phyloP scores from a whole-genome alignment of 1,140 invertebrate species.

The Drosophila neocordata region DNA sequence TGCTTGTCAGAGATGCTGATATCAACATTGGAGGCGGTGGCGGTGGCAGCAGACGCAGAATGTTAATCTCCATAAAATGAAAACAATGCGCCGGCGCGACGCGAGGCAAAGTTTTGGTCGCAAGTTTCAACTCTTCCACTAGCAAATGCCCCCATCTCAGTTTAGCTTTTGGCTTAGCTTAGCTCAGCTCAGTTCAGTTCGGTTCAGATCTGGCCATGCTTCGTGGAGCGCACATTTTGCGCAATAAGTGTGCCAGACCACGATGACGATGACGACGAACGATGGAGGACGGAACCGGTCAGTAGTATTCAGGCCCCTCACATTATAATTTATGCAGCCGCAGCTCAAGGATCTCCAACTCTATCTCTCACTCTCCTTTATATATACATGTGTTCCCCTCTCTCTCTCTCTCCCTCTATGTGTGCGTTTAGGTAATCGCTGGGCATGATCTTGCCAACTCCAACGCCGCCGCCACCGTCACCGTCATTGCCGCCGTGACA shows the following conservation, averaged over 20 bases:
- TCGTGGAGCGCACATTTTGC: slow-evolving; percentile 76
- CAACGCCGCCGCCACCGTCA: slow-evolving; percentile 51
- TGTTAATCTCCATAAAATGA: slow-evolving; percentile 81
- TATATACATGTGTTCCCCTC: too few relatives aligned
- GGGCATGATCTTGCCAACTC: slow-evolving; percentile 71
- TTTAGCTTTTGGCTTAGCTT: slow-evolving; percentile 18
- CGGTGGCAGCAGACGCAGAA: slow-evolving; percentile 61
- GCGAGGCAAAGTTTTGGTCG: slow-evolving; percentile 10
- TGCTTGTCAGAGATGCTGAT: slow-evolving; percentile 76
- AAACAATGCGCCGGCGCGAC: slow-evolving; percentile 78
- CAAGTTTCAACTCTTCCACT: too few relatives aligned
- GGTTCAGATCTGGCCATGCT: slow-evolving; percentile 61
- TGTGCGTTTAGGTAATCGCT: slow-evolving; percentile 78
- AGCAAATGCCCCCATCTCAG: too few relatives aligned
- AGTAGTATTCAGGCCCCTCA: slow-evolving; percentile 50
- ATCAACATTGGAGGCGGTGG: slow-evolving; percentile 42
- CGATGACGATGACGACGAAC: slow-evolving; percentile 38
- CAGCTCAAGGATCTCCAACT: slow-evolving; percentile 71
- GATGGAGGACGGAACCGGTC: slow-evolving; percentile 64
- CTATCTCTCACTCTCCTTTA: too few relatives aligned
- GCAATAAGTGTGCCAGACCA: slow-evolving; percentile 80
- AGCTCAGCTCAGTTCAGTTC: slow-evolving; percentile 4
- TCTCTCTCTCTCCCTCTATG: neutral
- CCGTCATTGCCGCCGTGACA: slow-evolving; percentile 54
- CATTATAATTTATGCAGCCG: slow-evolving; percentile 74